Evolutionary conservation across 2,888 invertebrate genomes (phyloP).

Genomic region (Drosophila incognita): DNA sequence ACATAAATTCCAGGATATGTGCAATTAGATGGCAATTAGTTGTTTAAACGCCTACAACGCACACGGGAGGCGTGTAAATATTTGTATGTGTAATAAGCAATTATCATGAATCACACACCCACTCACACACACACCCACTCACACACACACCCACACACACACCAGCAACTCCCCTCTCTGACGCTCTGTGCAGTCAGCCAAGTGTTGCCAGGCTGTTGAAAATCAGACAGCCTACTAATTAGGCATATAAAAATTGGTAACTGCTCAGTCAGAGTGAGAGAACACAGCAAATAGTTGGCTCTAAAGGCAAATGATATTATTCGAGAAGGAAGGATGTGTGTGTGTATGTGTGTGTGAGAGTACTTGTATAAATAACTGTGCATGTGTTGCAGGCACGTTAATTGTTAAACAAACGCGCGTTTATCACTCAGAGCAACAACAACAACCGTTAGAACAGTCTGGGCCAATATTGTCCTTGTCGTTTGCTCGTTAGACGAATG

Average conservation of each 20-base stretch:
- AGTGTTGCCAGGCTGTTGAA: slow-evolving; percentile 36
- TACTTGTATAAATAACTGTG: slow-evolving; percentile 74
- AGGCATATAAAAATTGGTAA: slow-evolving; percentile 58
- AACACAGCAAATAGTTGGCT: slow-evolving; percentile 33
- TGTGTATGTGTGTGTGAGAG: slow-evolving; percentile 1
- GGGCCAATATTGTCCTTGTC: slow-evolving; percentile 69
- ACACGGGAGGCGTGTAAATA: slow-evolving; percentile 43
- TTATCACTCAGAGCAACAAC: slow-evolving; percentile 77
- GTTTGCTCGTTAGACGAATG: slow-evolving; percentile 67
- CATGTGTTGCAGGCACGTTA: slow-evolving; percentile 82
- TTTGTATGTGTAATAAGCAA: slow-evolving; percentile 75
- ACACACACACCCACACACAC: slow-evolving; percentile 3
- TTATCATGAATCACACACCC: slow-evolving; percentile 77
- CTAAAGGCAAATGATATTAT: not conserved
- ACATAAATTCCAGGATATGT: slow-evolving; percentile 56
- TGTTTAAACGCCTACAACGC: slow-evolving; percentile 48
- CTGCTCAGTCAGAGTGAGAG: slow-evolving; percentile 16
- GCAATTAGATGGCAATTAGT: slow-evolving; percentile 65
- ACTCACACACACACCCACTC: slow-evolving; percentile 45
- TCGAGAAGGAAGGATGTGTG: not conserved
- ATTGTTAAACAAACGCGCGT: slow-evolving; percentile 84
- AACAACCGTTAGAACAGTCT: slow-evolving; percentile 29
- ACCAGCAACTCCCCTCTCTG: not conserved
- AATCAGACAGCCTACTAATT: slow-evolving; percentile 54
- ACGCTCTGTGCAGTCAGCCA: slow-evolving; percentile 8